Evolutionary conservation across 2,113 vertebrate genomes (phyloP).

Genomic region (Xenus cinereus): DNA sequence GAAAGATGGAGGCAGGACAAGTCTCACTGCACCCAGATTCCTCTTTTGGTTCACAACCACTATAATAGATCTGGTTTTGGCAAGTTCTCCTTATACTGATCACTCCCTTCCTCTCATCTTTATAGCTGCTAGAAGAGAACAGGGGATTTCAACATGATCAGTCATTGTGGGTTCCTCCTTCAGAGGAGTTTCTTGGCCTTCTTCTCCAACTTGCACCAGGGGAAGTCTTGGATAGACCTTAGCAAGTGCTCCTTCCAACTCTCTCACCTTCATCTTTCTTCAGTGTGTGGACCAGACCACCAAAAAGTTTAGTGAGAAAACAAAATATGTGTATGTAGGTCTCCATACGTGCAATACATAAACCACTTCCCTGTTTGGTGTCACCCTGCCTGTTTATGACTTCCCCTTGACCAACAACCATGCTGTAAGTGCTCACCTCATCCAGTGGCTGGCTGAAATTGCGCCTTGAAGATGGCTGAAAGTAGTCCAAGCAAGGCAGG

Average conservation of each 20-base stretch:
- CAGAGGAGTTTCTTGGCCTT: background rate
- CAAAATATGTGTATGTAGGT: background rate
- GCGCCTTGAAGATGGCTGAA: background rate
- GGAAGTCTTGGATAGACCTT: background rate
- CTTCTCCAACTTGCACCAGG: background rate
- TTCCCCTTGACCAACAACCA: background rate
- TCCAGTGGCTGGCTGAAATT: background rate
- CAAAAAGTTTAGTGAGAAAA: background rate
- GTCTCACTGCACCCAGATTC: background rate
- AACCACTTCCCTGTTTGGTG: background rate
- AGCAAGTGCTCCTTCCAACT: background rate
- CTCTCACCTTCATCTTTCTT: background rate
- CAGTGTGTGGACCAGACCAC: background rate
- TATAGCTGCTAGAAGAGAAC: background rate
- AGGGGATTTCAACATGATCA: background rate
- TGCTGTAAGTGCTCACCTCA: background rate
- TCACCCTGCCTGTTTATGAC: background rate
- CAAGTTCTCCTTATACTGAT: background rate
- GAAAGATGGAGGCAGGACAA: background rate
- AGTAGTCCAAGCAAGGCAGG: background rate
- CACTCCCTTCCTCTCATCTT: background rate
- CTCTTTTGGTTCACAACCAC: background rate
- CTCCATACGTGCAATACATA: background rate
- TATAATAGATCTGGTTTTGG: background rate
- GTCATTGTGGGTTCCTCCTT: background rate